Evolutionary conservation across 2,888 invertebrate species (phyloP), one percentile per base, ranked within the genome.

Genomic region (Leptopterna dolabrata): DNA sequence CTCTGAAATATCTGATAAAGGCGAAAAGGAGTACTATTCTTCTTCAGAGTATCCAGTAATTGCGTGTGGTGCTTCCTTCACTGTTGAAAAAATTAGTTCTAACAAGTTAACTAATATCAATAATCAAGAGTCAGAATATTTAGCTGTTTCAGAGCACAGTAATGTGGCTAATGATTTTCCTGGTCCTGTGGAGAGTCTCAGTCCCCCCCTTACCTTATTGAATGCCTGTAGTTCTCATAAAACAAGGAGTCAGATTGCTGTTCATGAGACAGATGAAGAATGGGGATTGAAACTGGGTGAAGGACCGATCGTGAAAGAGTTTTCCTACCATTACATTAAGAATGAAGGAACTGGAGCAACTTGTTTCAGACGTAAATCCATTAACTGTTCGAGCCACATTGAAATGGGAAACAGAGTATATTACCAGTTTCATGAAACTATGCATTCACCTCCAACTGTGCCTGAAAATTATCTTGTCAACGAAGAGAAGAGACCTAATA

Each of bases 291-390:
- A 91, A 91, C 87, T 92, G 91, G 91, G 91, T 87, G 92, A 92
- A 89, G 91, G 91, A 47, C 90, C 91, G 24, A 90, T 92, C 1
- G 91, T 92, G 63, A 92, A 92, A 86, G 92, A 92, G 82, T 92
- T 92, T 88, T 92, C 92, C 0, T 92, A 92, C 88, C 92, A 92
- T 87, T 92, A 92, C 76, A 91, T 92, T 70, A 91, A 90, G 45
- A 90, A 91, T 0, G 88, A 89, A 43, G 89, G 89, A 76, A 84
- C 88, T 27, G 88, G 88, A 47, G 89, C 89, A 14, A 45, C 55
- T 1, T 73, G 27, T 14, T n/a, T 55, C 19, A 19, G 84, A 16
- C 41, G 19, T 16, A 36, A 85, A 45, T 63, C 71, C 29, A 73
- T 63, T 3, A 51, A 78, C 13, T 78, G 13, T 27, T n/a, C 76